A percentile compares a stretch with the other conserved stretches of the same genome.
These are phyloP conservation scores for Elaphurus davidianus DNA, from an alignment of 2,113 vertebrate species.

Conservation along the genomic window DNA sequence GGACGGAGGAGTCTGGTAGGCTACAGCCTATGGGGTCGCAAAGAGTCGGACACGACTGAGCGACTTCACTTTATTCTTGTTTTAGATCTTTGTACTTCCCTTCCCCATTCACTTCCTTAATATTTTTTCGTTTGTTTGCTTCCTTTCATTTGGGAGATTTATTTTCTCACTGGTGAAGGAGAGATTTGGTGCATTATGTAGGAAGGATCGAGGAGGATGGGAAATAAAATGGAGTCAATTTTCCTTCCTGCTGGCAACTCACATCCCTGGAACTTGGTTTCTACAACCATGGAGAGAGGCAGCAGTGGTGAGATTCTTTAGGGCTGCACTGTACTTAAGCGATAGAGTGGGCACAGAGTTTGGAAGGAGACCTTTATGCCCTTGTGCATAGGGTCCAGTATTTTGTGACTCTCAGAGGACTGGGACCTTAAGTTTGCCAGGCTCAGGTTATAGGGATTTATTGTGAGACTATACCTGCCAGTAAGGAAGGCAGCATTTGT, in stretches of 20 bases:
- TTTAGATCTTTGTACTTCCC: not conserved
- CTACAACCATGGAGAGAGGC: not conserved
- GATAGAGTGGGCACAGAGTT: not conserved
- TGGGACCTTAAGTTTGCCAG: conserved; percentile 31
- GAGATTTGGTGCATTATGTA: not conserved
- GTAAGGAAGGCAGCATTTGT: not conserved
- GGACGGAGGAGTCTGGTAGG: not conserved
- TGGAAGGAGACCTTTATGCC: not conserved
- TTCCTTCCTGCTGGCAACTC: not conserved
- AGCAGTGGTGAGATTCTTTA: not conserved
- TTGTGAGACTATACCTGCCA: not conserved
- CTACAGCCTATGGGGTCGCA: not conserved
- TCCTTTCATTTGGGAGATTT: not conserved
- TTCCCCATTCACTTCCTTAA: not conserved
- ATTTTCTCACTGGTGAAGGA: not conserved
- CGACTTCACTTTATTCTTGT: not conserved
- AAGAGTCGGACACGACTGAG: not conserved
- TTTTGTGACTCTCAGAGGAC: conserved; percentile 46
- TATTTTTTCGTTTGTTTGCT: not conserved
- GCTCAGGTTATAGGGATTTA: conserved; percentile 44
- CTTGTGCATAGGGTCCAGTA: not conserved
- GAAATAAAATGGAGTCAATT: not conserved
- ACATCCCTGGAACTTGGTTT: not conserved
- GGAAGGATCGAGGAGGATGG: not conserved
- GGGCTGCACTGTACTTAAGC: not conserved